phyloP scores from a whole-genome alignment of 2,113 vertebrate genomes.

The Sprattus sprattus region DNA sequence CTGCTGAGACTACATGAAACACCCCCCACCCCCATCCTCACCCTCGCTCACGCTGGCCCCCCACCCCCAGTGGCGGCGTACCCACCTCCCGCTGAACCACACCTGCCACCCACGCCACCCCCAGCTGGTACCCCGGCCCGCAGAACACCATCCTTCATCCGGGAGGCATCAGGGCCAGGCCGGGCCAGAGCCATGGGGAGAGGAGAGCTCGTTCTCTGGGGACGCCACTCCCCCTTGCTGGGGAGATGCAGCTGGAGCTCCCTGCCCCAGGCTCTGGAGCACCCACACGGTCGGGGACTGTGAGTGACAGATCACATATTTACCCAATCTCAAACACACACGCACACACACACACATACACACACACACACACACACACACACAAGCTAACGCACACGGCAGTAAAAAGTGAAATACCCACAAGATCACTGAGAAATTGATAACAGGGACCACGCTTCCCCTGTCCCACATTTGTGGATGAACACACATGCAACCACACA shows the following conservation, averaged over 20 bases:
- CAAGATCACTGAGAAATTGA: conserved; percentile 7
- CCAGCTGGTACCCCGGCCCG: not conserved
- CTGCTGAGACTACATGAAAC: not conserved
- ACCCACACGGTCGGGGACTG: not conserved
- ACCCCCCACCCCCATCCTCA: not conserved
- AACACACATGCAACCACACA: conserved; percentile 18
- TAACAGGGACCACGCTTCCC: conserved; percentile 9
- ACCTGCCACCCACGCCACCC: conserved; percentile 11
- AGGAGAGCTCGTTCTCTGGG: not conserved
- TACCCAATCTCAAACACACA: not conserved
- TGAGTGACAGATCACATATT: conserved; percentile 4
- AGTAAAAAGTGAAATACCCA: conserved; percentile 16
- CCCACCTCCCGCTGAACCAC: not conserved
- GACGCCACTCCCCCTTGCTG: not conserved
- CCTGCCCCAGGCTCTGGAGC: not conserved
- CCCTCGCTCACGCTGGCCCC: not conserved
- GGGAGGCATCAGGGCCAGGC: not conserved
- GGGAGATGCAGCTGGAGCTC: not conserved
- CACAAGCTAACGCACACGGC: not conserved
- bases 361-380: not conserved
- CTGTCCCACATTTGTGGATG: not conserved
- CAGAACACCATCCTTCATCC: not conserved
- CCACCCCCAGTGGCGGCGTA: not conserved
- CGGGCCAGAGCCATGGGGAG: not conserved
- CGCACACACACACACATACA: not conserved